These are phyloP conservation scores for Petaurus breviceps DNA, from an alignment of 2,113 vertebrate species.

Conservation along the genomic window DNA sequence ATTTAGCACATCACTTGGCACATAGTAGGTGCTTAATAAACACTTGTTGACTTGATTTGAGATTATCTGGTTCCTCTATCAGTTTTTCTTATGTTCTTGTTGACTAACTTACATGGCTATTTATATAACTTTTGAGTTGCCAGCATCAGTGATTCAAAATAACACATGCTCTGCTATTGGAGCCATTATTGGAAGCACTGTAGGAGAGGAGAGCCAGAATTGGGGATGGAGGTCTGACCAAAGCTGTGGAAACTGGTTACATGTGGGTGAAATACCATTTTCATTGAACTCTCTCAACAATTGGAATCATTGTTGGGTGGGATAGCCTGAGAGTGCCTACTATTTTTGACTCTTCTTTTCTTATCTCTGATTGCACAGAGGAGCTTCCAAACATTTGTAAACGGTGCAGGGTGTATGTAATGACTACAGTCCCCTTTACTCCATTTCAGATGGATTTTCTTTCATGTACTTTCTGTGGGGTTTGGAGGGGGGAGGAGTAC, in stretches of 20 bases:
- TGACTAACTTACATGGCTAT: conserved; percentile 6
- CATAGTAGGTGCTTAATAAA: not conserved
- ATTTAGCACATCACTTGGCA: too few relatives aligned
- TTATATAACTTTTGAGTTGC: conserved; percentile 40
- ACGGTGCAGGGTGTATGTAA: not conserved
- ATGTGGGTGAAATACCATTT: conserved; percentile 33
- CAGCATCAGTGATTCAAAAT: conserved; percentile 2
- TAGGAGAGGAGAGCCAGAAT: not conserved
- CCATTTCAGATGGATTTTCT: conserved; percentile 22
- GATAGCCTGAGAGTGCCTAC: conserved; percentile 13
- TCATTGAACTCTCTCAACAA: conserved; percentile 10
- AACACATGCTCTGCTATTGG: not conserved
- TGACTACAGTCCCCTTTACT: conserved; percentile 34
- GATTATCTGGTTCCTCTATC: conserved; percentile 1
- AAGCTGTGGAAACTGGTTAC: not conserved
- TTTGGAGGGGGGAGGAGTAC: not conserved
- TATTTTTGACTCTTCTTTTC: conserved; percentile 15
- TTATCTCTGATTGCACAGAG: conserved; percentile 32
- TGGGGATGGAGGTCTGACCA: not conserved
- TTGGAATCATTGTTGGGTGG: conserved; percentile 12
- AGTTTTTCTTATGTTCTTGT: conserved; percentile 39
- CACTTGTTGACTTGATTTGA: not conserved
- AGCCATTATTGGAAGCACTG: conserved; percentile 18
- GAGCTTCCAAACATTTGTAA: conserved; percentile 1
- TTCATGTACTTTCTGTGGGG: not conserved